phyloP scores from a whole-genome alignment of 2,888 invertebrate genomes.

The Aphidoletes aphidimyza region DNA sequence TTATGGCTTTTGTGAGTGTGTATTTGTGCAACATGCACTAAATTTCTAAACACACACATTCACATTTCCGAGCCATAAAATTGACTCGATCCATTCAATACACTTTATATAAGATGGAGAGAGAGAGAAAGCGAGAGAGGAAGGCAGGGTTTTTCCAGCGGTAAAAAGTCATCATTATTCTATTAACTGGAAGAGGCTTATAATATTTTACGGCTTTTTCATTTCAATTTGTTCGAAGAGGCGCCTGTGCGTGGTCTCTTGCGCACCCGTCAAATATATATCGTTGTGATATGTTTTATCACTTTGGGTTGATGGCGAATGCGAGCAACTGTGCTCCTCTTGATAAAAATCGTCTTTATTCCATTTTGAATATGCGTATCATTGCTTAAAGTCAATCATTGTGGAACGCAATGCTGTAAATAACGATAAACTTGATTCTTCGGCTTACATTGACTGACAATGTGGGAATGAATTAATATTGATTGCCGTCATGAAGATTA shows the following conservation, averaged over 20 bases:
- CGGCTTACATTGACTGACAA: not conserved
- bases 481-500: not conserved
- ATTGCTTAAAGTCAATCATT: not conserved
- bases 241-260: too few relatives aligned
- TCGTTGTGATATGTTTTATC: not conserved
- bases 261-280: not conserved
- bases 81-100: not conserved
- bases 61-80: not conserved
- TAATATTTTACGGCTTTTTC: not conserved
- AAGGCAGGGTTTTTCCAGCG: not conserved
- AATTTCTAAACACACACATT: not conserved
- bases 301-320: not conserved
- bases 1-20: not conserved
- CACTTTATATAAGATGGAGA: not conserved
- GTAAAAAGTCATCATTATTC: not conserved
- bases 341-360: not conserved
- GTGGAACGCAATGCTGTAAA: not conserved
- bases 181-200: constrained; percentile 1
- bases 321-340: not conserved
- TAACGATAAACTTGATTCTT: not conserved
- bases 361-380: not conserved
- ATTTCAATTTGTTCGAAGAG: not conserved
- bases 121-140: too few relatives aligned
- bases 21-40: not conserved
- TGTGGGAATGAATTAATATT: not conserved